phyloP scores from a whole-genome alignment of 2,797 vertebrate genomes.

The Parotocinclus haroldoi region DNA sequence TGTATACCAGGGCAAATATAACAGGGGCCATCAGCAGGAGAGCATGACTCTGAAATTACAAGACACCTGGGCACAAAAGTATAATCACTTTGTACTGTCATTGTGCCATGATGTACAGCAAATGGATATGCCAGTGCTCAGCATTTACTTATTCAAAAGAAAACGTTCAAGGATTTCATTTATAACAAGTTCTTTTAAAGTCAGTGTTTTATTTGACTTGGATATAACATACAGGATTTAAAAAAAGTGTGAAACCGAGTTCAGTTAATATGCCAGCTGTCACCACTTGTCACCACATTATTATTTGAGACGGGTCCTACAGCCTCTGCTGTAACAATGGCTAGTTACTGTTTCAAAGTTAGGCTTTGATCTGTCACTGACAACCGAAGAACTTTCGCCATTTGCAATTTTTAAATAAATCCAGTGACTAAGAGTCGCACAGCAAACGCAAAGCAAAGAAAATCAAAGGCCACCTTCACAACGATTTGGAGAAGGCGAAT shows the following conservation, averaged over 20 bases:
- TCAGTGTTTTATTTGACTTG: no score
- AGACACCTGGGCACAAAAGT: not conserved
- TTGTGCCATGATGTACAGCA: no score
- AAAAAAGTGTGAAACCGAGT: no score
- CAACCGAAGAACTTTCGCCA: no score
- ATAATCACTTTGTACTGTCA: not conserved
- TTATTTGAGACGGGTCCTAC: no score
- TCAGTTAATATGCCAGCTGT: no score
- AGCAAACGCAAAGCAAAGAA: slow-evolving; percentile 10
- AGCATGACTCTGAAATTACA: slow-evolving; percentile 23
- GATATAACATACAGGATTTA: no score
- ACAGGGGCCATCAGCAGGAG: slow-evolving; percentile 26
- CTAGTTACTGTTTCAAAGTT: not conserved
- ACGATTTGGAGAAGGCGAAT: slow-evolving; percentile 41
- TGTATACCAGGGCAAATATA: slow-evolving; percentile 21
- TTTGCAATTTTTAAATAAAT: slow-evolving; percentile 19
- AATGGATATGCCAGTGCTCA: no score
- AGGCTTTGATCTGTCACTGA: slow-evolving; percentile 6
- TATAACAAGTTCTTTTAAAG: no score
- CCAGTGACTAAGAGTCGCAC: not conserved
- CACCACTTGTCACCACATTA: no score
- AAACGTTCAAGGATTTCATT: no score
- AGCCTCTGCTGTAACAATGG: not conserved
- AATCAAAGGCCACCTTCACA: slow-evolving; percentile 29
- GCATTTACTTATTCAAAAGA: no score